Base-by-base conservation (phyloP, 1,140 invertebrate genomes). In the Potamilus streckersoni region DNA sequence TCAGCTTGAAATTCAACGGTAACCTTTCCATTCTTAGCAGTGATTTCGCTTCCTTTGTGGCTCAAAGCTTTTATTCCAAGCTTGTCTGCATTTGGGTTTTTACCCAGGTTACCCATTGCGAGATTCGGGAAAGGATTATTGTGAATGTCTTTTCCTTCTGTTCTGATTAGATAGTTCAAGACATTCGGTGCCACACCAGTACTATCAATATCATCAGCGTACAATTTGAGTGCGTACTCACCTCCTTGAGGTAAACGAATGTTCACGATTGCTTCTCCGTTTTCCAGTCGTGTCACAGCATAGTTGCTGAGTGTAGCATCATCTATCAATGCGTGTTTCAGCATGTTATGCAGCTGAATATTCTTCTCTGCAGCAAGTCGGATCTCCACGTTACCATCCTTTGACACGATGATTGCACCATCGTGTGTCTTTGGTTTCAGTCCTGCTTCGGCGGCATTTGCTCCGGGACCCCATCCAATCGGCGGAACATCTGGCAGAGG, bases 181-280 rank as follows among this genome's bases (percentile, higher is more conserved):
- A 88, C 85, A 59, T 89, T 89, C 17, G 81, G 79, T 15, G 85
- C 83, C 14, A 84, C 84, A 2, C 86, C 88, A 60, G 80, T 81
- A 23, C 84, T 81, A 1, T 74, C 83, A 17, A 79, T 71, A 1
- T 83, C 84, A 68, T 86, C 83, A 23, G 86, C 85, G 70, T 81
- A 88, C 64, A 89, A 78, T 67, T 88, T 86, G 14, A 87, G 76
- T 0, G 87, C 87, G 74, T 88, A 89, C 64, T 88, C 85, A 49
- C 86, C 87, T 56, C 79, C 81, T 76, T 86, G 83, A 62, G 88
- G 87, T 14, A 89, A 74, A 2, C 87, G 73, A 5, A 89, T 74
- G 66, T 83, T 82, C 5, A 88, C 83, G 38, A 84, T 74, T n/a
- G 79, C 83, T 70, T 88, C 84, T 19, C 80, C 82, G 67, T 84